Conservation (phyloP, 2,888 invertebrate genomes). For the Lasioglossum villosulum region DNA sequence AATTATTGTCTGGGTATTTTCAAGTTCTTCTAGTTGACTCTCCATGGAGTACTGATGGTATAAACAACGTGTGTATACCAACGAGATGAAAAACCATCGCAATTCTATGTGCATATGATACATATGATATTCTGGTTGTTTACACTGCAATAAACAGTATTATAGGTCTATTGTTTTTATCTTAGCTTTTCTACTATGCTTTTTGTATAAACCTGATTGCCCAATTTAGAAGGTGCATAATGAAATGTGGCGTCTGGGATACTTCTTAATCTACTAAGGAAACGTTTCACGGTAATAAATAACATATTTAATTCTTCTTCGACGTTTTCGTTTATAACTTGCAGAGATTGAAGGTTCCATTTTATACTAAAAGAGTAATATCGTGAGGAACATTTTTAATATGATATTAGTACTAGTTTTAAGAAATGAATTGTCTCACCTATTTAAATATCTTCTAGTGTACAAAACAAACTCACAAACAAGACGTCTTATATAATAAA, state of each 20-base stretch:
- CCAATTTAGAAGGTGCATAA: conserved; percentile 82
- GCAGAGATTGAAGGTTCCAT: conserved; percentile 70
- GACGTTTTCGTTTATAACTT: conserved; percentile 67
- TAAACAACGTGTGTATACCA: conserved; percentile 72
- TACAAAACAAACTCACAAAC: conserved; percentile 76
- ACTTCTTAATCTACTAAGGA: conserved; percentile 74
- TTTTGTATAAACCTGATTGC: conserved; percentile 81
- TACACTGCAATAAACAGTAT: conserved; percentile 76
- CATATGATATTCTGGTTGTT: conserved; percentile 85
- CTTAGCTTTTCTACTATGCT: neutral
- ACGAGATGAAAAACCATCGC: conserved; percentile 84
- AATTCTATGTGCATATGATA: conserved; percentile 85
- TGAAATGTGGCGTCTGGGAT: conserved; percentile 83
- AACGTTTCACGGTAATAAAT: conserved; percentile 73
- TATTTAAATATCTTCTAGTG: conserved; percentile 75
- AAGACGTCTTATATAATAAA: conserved; percentile 70
- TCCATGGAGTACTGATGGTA: conserved; percentile 66
- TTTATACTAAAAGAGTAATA: conserved; percentile 67
- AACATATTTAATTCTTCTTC: conserved; percentile 76
- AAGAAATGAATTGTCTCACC: conserved; percentile 58
- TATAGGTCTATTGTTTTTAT: neutral
- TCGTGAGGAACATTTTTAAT: neutral
- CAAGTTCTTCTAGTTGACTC: conserved; percentile 73
- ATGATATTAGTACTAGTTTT: neutral
- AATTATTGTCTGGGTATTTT: conserved; percentile 72